A percentile compares a stretch with the other conserved stretches of the same genome.
phyloP scores from a whole-genome alignment of 2,797 vertebrate genomes.

The Myotis planiceps region DNA sequence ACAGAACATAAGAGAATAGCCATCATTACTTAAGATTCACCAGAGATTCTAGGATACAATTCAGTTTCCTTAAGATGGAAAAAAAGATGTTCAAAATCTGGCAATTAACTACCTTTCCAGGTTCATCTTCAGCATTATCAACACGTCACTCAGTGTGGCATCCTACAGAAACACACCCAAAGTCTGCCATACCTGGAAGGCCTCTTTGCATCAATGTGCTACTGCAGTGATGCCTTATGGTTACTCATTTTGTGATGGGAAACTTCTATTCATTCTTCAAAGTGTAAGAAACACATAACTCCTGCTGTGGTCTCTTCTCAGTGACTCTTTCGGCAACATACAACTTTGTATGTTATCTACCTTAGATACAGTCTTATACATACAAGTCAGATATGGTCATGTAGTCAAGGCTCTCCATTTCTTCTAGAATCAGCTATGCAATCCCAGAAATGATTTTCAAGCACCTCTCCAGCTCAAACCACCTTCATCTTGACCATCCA shows the following conservation, averaged over 20 bases:
- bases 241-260: neutral
- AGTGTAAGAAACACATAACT: neutral
- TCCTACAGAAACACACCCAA: neutral
- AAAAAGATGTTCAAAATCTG: neutral
- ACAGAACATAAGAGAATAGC: neutral
- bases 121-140: neutral
- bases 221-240: neutral
- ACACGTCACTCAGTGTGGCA: rapidly evolving
- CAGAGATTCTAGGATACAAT: neutral
- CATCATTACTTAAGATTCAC: neutral
- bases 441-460: neutral
- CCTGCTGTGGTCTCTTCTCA: neutral
- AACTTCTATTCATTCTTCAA: neutral
- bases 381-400: neutral
- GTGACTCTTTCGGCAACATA: neutral
- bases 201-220: neutral
- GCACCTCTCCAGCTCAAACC: neutral
- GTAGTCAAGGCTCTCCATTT: neutral
- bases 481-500: neutral
- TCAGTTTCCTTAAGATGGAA: neutral
- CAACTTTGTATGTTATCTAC: neutral
- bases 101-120: neutral
- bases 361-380: neutral
- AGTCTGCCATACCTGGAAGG: neutral
- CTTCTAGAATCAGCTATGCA: neutral